Base-by-base conservation (phyloP, 2,888 invertebrate species). In the Megastigmus dorsalis region DNA sequence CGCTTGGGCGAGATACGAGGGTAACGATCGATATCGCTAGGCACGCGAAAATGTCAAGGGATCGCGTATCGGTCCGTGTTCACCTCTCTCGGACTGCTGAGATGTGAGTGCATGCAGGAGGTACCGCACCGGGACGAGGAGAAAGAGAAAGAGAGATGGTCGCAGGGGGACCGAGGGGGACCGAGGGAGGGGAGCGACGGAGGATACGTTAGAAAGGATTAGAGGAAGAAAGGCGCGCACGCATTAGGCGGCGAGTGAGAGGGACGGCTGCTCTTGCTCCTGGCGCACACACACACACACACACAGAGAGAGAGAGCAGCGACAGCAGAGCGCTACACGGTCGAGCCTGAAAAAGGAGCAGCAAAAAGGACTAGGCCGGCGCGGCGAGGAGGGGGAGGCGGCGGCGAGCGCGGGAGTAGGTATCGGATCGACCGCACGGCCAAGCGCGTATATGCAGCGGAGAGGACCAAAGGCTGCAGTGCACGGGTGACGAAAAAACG, bases 401-500 rank as follows among this genome's bases (percentile, higher is more conserved):
- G n/a, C n/a, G n/a, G 45, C 45, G 45, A 20, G 60, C 20, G 60
- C 41, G 70, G 62, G 30, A 43, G 68, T 43, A 15, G 18, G 18
- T n/a, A 36, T 43, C 74, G 33, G 41, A 38, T 10, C 33, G 54
- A 71, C 60, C 55, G 28, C 18, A 7, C n/a, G n/a, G n/a, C n/a
- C n/a, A n/a, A n/a, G n/a, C n/a, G n/a, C n/a, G n/a, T n/a, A n/a
- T n/a, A n/a, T n/a, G 41, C 76, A 59, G 72, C 52, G 60, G 23
- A n/a, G 71, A 76, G 76, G 75, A 76, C 69, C 75, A 18, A 9
- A 43, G 26, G 30, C 15, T 1, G 63, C 73, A 57, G 69, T 76
- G 77, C 55, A 38, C 60, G 79, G 79, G 83, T 85, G 84, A 84
- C 84, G 85, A 86, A 86, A 86, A 86, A 85, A 77, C 74, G 78